A percentile compares a stretch with the other conserved stretches of the same genome.
phyloP scores from a whole-genome alignment of 1,140 invertebrate genomes.

The Trachymyrmex septentrionalis region DNA sequence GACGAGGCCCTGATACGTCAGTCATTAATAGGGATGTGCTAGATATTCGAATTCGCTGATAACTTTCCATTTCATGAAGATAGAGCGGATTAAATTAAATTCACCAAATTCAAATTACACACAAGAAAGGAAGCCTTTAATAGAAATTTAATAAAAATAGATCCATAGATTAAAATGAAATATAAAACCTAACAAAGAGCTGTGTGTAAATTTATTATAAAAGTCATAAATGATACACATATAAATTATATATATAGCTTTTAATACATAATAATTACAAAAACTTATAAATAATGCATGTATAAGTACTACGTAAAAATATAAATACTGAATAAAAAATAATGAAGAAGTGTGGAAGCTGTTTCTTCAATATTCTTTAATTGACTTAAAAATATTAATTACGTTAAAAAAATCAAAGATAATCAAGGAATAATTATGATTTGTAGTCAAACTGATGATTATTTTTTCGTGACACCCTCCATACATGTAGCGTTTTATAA shows the following conservation, averaged over 20 bases:
- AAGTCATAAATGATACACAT: neutral
- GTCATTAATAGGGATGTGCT: constrained; percentile 24
- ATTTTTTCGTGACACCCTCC: neutral
- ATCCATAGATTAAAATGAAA: neutral
- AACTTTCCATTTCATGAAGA: constrained; percentile 7
- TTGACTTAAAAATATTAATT: neutral
- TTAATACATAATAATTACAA: neutral
- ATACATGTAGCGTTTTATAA: neutral
- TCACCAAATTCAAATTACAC: neutral
- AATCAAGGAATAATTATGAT: constrained; percentile 5
- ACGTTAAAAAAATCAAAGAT: neutral
- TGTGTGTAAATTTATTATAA: neutral
- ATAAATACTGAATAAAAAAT: neutral
- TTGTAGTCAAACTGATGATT: neutral
- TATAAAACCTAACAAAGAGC: neutral
- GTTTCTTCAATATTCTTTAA: neutral
- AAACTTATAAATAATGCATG: neutral
- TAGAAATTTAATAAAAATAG: constrained; percentile 27
- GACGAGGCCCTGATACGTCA: constrained; percentile 36
- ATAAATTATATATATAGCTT: neutral
- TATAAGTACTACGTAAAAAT: neutral
- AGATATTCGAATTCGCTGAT: constrained; percentile 21
- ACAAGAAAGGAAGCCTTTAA: neutral
- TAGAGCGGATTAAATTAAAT: neutral
- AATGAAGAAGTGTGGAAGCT: neutral